Evolutionary conservation across 2,113 vertebrate genomes (phyloP).

Genomic region (Zeus faber): DNA sequence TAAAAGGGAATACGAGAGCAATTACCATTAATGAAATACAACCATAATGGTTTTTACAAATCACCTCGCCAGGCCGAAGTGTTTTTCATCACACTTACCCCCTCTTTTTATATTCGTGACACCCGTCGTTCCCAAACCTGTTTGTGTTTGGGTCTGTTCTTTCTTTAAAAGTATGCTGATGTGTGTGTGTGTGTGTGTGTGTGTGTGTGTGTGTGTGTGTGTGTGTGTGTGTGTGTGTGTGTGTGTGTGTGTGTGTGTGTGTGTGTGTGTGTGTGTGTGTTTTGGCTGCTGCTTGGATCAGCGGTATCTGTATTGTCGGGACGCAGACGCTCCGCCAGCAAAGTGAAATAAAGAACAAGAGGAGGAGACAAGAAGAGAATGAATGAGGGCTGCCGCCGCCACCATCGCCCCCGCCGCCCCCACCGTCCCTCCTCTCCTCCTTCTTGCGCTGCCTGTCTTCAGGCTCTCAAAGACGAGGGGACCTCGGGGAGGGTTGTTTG

Average conservation of each 20-base stretch:
- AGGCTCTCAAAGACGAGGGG: constrained; percentile 22
- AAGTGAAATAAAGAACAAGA: constrained; percentile 12
- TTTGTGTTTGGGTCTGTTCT: neutral
- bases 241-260: too few species aligned
- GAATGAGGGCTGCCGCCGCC: constrained; percentile 9
- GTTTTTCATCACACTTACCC: constrained; percentile 23
- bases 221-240: too few species aligned
- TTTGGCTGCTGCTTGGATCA: constrained; percentile 42
- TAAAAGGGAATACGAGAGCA: constrained; percentile 46
- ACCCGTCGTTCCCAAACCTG: constrained; percentile 14
- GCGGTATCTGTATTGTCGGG: constrained; percentile 57
- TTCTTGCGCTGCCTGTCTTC: constrained; percentile 42
- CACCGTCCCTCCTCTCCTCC: constrained; percentile 9
- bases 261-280: too few species aligned
- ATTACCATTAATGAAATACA: constrained; percentile 56
- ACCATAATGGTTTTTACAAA: constrained; percentile 45
- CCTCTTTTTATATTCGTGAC: neutral
- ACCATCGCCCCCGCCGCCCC: neutral
- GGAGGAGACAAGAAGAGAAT: constrained; percentile 6
- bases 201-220: too few species aligned
- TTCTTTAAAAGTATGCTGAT: neutral
- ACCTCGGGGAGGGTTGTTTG: constrained; percentile 45
- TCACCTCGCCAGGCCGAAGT: constrained; percentile 16
- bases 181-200: too few species aligned
- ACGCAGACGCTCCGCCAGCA: constrained; percentile 50